Base-by-base conservation (phyloP, 2,888 invertebrate species). In the Xestoiulus laeticollis region DNA sequence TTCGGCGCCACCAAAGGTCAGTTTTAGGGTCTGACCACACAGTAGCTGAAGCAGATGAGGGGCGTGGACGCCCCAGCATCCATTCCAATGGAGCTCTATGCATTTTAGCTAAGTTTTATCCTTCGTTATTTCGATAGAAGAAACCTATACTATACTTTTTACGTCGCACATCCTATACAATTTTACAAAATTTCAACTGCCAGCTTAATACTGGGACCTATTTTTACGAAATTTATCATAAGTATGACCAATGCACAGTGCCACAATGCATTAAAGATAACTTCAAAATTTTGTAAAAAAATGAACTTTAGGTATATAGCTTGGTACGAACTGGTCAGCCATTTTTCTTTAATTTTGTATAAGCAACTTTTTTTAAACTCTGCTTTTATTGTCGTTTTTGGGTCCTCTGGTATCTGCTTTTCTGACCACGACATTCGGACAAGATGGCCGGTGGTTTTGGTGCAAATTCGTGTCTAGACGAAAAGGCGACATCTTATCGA, bases 401-500 rank as follows among this genome's bases (percentile, higher is more conserved):
- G 59, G 59, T 19, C 59, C 59, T 16, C 59, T 59, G 59, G n/a
- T 59, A 59, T 59, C 59, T 59, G 59, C n/a, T n/a, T 59, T 59
- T 59, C 59, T 59, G 59, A 59, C 59, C 59, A 59, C 59, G 59
- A n/a, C 5, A 83, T 83, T 83, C 33, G 38, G 38, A 30, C 83
- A 83, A 83, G 38, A 83, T 32, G 83, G 83, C 83, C 83, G 38
- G 82, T 83, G 83, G 14, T 83, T 83, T 83, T 83, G 32, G 32
- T 83, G 32, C 83, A 83, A 83, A 83, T 26, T 38, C 32, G 38
- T 83, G 83, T 83, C 83, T 83, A 83, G 83, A 83, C 83, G 83
- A 83, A 83, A 83, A 83, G 83, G 83, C 83, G 83, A 83, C 83
- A 6, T 83, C 83, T 83, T 83, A 83, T 83, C 83, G 38, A 83